Base-by-base conservation (phyloP, 2,888 invertebrate genomes). In the Tortricodes alternella region DNA sequence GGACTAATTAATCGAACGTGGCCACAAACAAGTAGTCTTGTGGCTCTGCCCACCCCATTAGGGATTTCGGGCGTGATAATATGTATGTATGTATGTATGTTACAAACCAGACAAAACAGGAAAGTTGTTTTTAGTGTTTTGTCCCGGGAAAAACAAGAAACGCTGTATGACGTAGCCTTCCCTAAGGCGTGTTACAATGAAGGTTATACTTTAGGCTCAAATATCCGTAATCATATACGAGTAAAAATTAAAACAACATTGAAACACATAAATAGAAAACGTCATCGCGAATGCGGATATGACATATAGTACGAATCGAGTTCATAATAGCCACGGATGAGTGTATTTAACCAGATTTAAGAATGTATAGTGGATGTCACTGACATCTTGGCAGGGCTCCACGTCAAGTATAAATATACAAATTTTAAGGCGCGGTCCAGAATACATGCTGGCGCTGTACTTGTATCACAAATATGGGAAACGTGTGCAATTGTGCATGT, bases 331-430 rank as follows among this genome's bases (percentile, higher is more conserved):
- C 13, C 13, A 32, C 49, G 18, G 21, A 16, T 29, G 41, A 34
- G 13, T 23, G 49, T 56, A 44, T 82, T 82, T 74, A 76, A 75
- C 64, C 71, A 72, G 67, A 76, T 79, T 78, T 78, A 71, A 82
- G 74, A 80, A 80, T 78, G 76, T 73, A 62, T 60, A 61, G 66
- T 75, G 79, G 70, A 85, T 86, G 88, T 87, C 85, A 82, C 77
- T 83, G 84, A 84, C 85, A 83, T 85, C 78, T 89, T 90, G 89
- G 89, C 89, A 87, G 65, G 65, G 74, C 71, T 88, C 89, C 89
- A 88, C 74, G 59, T 73, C 68, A 78, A 78, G 78, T 86, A 86
- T 89, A 89, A 85, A 87, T 89, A 85, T 78, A 85, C 80, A 69
- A 81, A 85, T 83, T 82, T 86, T 81, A 71, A 76, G 75, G 75